These are phyloP conservation scores for Pteruthius melanotis DNA, from an alignment of 2,113 vertebrate genomes.

Conservation along the genomic window DNA sequence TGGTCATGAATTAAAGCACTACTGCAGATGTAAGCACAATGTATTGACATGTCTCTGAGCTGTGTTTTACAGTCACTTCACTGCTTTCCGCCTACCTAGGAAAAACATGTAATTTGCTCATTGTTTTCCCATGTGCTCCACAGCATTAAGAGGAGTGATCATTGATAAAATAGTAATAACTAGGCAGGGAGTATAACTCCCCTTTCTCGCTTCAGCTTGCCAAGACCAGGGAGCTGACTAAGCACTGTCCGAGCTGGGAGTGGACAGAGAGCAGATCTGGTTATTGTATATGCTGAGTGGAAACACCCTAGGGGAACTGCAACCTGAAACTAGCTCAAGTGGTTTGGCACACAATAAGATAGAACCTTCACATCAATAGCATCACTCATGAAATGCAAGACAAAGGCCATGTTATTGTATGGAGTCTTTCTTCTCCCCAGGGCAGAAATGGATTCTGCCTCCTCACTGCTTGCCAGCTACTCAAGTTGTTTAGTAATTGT, in stretches of 20 bases:
- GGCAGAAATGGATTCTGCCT: slow-evolving; percentile 57
- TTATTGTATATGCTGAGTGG: background rate
- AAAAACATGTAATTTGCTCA: background rate
- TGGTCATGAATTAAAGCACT: background rate
- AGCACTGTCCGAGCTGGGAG: slow-evolving; percentile 4
- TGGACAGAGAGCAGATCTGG: slow-evolving; percentile 35
- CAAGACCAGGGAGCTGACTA: slow-evolving; percentile 9
- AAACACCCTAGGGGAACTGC: background rate
- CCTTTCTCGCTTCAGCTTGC: background rate
- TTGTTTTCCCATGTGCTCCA: background rate
- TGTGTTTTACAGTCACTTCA: background rate
- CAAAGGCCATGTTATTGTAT: slow-evolving; percentile 33
- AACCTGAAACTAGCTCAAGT: slow-evolving; percentile 36
- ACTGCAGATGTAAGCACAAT: background rate
- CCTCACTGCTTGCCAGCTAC: slow-evolving; percentile 39
- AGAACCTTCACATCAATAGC: slow-evolving; percentile 25
- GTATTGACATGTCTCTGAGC: fast-evolving
- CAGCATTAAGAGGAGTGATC: background rate
- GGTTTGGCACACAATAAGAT: slow-evolving; percentile 43
- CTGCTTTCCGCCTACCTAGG: background rate
- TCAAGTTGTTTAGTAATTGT: slow-evolving; percentile 34
- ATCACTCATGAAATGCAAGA: slow-evolving; percentile 17
- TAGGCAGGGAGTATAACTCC: background rate
- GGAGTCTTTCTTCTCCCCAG: slow-evolving; percentile 23
- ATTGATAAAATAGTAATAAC: slow-evolving; percentile 5